Base-by-base conservation (phyloP, 1,140 invertebrate species). In the Brachionus koreanus region DNA sequence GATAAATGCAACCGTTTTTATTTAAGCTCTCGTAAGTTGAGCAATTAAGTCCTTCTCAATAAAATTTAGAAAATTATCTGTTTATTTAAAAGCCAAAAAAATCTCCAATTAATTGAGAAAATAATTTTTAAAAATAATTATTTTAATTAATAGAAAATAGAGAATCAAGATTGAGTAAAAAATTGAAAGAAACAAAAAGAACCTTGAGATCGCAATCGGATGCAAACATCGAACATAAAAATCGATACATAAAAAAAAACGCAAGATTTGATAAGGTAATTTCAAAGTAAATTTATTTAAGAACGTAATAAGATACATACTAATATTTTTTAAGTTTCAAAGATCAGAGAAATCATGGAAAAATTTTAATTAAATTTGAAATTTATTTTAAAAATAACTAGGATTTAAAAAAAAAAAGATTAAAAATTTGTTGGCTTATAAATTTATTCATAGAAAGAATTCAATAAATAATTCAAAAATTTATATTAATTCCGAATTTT, bases 1-100 rank as follows among this genome's bases (percentile, higher is more conserved):
- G 65, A 69, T 69, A 69, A 39, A 69, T 69, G 65, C 35, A 69
- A 69, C 19, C 65, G 65, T 19, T 69, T 16, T 9, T 42, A 69
- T 39, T n/a, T 69, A 16, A 69, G 65, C 37, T 35, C 65, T 16
- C 65, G 65, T 69, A 69, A 69, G 29, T 57, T 49, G 4, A n/a
- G 6, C 16, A 6, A 13, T 46, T 16, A 13, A 16, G 43, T 49
- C 42, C 12, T 46, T 46, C 2, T 46, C n/a, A 10, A n/a, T 46
- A 46, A 49, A 49, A 49, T n/a, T 49, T 49, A 49, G 5, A 16
- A 1, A 49, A 5, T 16, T 49, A 16, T 5, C 13, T n/a, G 16
- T 49, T 49, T 16, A 49, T 49, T 49, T 49, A 13, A n/a, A 16
- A n/a, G 5, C 13, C 2, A 4, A 49, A 16, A 49, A 49, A 16